Evolutionary conservation across 92 coral and sea anemone genomes (phyloP), one percentile per base, ranked within the genome.

Genomic region (Palythoa grandiflora): DNA sequence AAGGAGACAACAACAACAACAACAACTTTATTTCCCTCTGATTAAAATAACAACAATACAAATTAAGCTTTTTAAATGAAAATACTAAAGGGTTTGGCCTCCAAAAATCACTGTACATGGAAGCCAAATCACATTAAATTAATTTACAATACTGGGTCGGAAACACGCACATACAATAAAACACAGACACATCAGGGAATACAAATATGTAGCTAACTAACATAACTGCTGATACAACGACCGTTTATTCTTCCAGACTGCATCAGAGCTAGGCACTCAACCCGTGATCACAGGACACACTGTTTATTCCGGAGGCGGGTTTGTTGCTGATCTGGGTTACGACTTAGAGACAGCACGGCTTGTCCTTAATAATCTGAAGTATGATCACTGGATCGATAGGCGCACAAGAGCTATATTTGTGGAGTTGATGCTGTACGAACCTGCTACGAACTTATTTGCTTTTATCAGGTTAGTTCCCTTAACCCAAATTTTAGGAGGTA

Each of bases 281-380:
- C 93, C 97, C 11, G 65, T 90, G 48, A 74, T 90, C 14, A 92
- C 95, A 20, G 17, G 68, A 15, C 90, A 78, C 51, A 87, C 75
- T 37, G 80, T 93, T 3, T 94, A 90, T 68, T 51, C 55, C 3
- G 95, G 91, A 2, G 94, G 95, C 2, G 95, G 97, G 1, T 84
- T 92, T 39, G 91, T 94, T 21, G 94, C 95, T 20, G 95, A 94
- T 20, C 68, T 94, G 52, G 97, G 97, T 5, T 94, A 94, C 75
- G 95, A 94, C 20, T 65, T 57, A 38, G 77, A 52, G 51, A 94
- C 94, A 2, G 97, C 97, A 5, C 89, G 51, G 54, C 74, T 92
- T 9, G 95, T 94, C 11, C 19, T 94, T 10, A 21, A 81, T 1
- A 89, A 86, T 54, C 93, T 94, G 1, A 70, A 86, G 77, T 88